These are phyloP conservation scores for Ammodytes dubius DNA, from an alignment of 2,113 vertebrate species.

Conservation along the genomic window DNA sequence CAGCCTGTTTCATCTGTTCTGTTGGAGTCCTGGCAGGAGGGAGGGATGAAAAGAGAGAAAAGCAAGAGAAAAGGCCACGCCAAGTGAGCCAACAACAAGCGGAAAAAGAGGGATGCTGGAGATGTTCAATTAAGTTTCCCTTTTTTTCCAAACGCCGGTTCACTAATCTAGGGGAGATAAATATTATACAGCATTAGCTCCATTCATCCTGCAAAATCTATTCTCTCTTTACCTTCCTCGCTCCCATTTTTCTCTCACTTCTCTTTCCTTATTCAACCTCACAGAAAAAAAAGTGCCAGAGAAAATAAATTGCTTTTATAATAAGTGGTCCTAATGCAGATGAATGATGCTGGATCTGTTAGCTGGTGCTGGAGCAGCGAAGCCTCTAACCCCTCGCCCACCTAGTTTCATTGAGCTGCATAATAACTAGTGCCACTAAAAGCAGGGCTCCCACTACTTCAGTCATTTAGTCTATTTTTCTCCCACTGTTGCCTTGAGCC, in stretches of 20 bases:
- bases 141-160: conserved; percentile 11
- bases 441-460: conserved; percentile 7
- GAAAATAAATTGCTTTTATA: conserved; percentile 69
- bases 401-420: conserved; percentile 53
- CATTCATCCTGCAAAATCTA: conserved; percentile 69
- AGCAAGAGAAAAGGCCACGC: conserved; percentile 26
- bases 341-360: conserved; percentile 62
- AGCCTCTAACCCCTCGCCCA: conserved; percentile 61
- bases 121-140: conserved; percentile 64
- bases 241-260: conserved; percentile 2
- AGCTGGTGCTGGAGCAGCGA: conserved; percentile 35
- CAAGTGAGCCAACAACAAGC: conserved; percentile 21
- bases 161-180: conserved; percentile 67
- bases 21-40: conserved; percentile 35
- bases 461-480: not conserved
- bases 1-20: conserved; percentile 37
- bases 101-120: conserved; percentile 59
- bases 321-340: conserved; percentile 77
- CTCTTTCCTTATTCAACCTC: conserved; percentile 45
- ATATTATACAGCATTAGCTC: conserved; percentile 69
- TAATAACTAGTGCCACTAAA: conserved; percentile 43
- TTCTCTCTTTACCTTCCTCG: conserved; percentile 35
- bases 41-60: conserved; percentile 30
- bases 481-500: not conserved
- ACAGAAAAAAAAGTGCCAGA: conserved; percentile 27